Conservation (phyloP, 2,113 vertebrate species). For the Cryptotis parvus region DNA sequence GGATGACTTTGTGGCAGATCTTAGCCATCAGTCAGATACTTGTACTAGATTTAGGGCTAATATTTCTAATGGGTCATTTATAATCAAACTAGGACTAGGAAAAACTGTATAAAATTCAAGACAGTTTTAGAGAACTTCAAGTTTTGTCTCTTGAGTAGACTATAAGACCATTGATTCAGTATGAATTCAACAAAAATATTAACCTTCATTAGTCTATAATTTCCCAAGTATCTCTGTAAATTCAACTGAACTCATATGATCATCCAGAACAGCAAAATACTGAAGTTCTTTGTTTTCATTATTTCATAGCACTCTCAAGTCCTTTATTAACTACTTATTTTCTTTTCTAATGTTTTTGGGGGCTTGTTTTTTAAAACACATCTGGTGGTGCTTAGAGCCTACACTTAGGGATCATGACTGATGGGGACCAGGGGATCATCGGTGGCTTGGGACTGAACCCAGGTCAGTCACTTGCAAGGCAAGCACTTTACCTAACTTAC, state of each 20-base stretch:
- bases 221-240: not conserved
- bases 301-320: not conserved
- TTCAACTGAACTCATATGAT: not conserved
- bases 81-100: not conserved
- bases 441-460: too few species aligned
- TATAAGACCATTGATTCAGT: not conserved
- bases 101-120: not conserved
- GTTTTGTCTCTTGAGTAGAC: not conserved
- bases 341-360: not conserved
- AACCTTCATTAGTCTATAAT: not conserved
- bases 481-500: not conserved
- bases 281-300: not conserved
- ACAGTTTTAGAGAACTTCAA: not conserved
- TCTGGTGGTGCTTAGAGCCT: too few species aligned
- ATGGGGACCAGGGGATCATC: too few species aligned
- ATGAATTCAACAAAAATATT: not conserved
- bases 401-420: too few species aligned
- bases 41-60: not conserved
- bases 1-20: not conserved
- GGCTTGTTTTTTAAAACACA: too few species aligned
- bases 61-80: not conserved
- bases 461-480: too few species aligned
- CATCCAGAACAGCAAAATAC: not conserved
- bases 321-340: not conserved
- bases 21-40: not conserved